Evolutionary conservation across 2,113 vertebrate genomes (phyloP).

Genomic region (Pavo muticus): DNA sequence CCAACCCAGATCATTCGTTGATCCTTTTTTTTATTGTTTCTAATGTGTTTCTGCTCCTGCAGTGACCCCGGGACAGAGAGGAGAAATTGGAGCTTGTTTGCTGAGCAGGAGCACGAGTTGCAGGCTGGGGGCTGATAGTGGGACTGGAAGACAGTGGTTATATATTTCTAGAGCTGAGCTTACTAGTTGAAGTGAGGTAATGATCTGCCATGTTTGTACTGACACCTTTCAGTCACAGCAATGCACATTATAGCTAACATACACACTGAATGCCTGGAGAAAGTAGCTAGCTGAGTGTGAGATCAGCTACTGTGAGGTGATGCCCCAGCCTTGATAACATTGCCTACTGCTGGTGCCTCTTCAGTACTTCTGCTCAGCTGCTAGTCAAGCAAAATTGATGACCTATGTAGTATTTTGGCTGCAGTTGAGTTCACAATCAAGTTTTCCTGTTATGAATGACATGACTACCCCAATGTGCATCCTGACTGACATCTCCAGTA

Average conservation of each 20-base stretch:
- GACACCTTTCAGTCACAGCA: neutral
- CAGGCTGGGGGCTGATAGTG: neutral
- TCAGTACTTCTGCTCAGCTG: neutral
- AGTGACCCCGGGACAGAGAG: neutral
- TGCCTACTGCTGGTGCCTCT: neutral
- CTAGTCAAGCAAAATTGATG: rapidly evolving
- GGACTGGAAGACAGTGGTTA: neutral
- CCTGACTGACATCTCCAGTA: neutral
- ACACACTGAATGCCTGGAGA: neutral
- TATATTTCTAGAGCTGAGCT: neutral
- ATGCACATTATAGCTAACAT: rapidly evolving
- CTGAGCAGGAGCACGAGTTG: neutral
- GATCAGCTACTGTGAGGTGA: rapidly evolving
- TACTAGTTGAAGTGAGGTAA: neutral
- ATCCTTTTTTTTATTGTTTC: neutral
- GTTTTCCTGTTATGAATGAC: neutral
- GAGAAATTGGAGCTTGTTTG: neutral
- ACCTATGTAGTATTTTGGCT: neutral
- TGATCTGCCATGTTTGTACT: neutral
- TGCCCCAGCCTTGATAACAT: neutral
- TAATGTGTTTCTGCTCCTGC: neutral
- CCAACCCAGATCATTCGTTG: neutral
- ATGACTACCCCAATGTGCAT: neutral
- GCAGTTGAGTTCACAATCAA: neutral
- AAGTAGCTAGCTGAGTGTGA: neutral